Evolutionary conservation across 2,797 vertebrate genomes (phyloP).

Genomic region (Lophura swinhoii): DNA sequence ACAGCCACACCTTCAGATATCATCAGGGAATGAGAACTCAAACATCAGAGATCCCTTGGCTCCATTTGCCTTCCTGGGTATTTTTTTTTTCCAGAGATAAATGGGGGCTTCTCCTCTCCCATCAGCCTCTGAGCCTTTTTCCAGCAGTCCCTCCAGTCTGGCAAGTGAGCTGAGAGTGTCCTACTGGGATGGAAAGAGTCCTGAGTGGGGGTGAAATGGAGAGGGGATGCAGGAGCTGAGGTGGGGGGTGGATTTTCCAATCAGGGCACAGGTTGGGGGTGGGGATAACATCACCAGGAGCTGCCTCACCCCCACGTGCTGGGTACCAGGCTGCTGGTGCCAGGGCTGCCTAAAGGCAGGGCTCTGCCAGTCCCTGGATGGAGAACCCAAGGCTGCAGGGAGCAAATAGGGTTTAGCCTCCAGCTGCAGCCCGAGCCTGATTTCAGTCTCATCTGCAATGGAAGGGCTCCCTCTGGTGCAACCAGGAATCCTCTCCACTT

Average conservation of each 20-base stretch:
- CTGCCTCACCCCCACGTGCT: not conserved
- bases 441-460: conserved; percentile 30
- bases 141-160: not conserved
- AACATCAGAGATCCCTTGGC: not conserved
- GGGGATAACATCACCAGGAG: not conserved
- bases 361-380: not conserved
- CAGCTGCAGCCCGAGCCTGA: not conserved
- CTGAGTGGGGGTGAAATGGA: not conserved
- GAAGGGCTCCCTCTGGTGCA: conserved; percentile 71
- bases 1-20: not conserved
- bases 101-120: not conserved
- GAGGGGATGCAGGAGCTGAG: not conserved
- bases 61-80: rapidly evolving
- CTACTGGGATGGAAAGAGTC: not conserved
- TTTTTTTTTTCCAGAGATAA: not conserved
- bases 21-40: not conserved
- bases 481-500: not conserved
- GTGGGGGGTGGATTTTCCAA: not conserved
- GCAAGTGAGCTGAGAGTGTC: not conserved
- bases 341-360: not conserved
- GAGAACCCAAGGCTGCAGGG: not conserved
- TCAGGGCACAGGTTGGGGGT: not conserved
- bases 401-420: not conserved
- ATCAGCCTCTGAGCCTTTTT: not conserved
- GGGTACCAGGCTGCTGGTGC: not conserved